Evolutionary conservation across 2,113 vertebrate genomes (phyloP).

Genomic region (Tympanuchus pallidicinctus): DNA sequence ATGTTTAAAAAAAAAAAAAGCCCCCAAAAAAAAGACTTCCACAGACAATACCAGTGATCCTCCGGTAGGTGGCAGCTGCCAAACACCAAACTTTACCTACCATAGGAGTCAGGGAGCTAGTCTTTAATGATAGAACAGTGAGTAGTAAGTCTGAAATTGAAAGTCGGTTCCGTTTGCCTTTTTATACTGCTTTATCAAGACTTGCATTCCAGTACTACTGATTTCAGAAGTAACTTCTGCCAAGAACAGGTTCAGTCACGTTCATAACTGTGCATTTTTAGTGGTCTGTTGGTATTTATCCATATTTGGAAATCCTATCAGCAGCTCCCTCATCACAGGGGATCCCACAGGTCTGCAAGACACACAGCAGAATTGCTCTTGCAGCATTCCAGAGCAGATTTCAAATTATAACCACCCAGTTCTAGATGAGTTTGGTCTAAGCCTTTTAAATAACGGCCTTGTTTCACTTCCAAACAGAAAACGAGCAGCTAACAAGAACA

Average conservation of each 20-base stretch:
- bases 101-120: rapidly evolving
- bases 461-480: not conserved
- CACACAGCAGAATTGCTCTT: not conserved
- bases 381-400: not conserved
- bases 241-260: not conserved
- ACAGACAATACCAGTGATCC: not conserved
- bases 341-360: not conserved
- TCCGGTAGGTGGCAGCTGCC: conserved; percentile 41
- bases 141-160: not conserved
- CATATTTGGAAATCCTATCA: not conserved
- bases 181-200: not conserved
- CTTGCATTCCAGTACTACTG: not conserved
- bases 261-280: not conserved
- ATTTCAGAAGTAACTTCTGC: not conserved
- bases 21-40: no score
- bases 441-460: not conserved
- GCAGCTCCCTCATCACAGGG: not conserved
- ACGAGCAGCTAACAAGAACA: not conserved
- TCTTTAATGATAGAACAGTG: not conserved
- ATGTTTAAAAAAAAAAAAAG: not conserved
- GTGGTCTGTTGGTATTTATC: not conserved
- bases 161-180: not conserved
- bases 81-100: not conserved
- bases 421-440: not conserved
- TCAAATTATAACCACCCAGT: not conserved